Percentiles rank a stretch among this genome's conserved stretches.
These are phyloP conservation scores for Chondrilla cf. caribensis DNA, from an alignment of 37 sponge, comb jelly and placozoan species.

Conservation along the genomic window DNA sequence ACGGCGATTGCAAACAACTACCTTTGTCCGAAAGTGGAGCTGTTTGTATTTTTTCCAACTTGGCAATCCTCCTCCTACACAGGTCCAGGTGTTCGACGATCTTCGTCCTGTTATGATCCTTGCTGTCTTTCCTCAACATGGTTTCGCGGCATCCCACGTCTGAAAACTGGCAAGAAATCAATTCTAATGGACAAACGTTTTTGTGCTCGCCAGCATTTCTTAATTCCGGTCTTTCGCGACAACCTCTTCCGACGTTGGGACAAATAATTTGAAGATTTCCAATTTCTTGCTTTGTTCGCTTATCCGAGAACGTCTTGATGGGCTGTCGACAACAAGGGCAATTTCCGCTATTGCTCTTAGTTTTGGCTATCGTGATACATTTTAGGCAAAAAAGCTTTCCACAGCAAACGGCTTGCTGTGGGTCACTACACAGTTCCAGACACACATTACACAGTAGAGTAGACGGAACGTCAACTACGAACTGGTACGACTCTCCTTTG, in stretches of 20 bases:
- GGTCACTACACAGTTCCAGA: not conserved
- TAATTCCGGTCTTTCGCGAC: not conserved
- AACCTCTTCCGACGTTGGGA: not conserved
- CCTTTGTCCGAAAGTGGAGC: no score
- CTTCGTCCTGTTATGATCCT: not conserved
- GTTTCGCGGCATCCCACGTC: not conserved
- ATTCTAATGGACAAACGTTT: not conserved
- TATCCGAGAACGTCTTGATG: not conserved
- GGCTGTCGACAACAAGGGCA: slow-evolving; percentile 8
- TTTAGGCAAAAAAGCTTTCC: not conserved
- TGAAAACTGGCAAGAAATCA: not conserved
- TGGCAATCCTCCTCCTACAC: no score
- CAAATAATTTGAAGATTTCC: not conserved
- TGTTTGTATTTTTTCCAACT: no score
- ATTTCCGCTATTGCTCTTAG: not conserved
- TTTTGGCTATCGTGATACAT: not conserved
- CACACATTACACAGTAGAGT: not conserved
- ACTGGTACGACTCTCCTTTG: not conserved
- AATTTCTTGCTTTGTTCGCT: slow-evolving; percentile 7
- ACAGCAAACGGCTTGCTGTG: slow-evolving; percentile 14
- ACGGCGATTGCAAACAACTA: no score
- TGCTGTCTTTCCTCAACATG: not conserved
- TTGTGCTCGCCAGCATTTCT: not conserved
- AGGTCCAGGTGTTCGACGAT: not conserved
- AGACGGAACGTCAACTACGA: not conserved